Percentiles rank a stretch among this genome's conserved stretches.
phyloP scores from a whole-genome alignment of 53 echinoderm and acorn worm genomes.

The Actinopyga echinites region DNA sequence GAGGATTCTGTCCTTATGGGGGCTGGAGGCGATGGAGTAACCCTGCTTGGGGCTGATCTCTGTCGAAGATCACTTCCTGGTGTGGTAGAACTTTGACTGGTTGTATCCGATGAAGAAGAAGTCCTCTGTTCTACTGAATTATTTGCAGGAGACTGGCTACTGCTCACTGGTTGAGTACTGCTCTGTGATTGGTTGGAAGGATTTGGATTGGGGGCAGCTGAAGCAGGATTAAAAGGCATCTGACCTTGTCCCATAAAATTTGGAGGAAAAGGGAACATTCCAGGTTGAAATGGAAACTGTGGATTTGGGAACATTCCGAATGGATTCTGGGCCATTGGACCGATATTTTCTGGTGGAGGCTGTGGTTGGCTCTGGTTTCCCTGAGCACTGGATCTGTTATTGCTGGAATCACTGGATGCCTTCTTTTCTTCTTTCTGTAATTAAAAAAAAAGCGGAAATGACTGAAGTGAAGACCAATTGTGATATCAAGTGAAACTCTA shows the following conservation, averaged over 20 bases:
- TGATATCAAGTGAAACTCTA: too few species aligned
- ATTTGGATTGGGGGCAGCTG: neutral
- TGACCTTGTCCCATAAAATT: conserved; percentile 64
- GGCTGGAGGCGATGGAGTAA: neutral
- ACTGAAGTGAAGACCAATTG: neutral
- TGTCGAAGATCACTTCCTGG: neutral
- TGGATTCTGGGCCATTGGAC: conserved; percentile 55
- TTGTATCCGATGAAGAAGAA: neutral
- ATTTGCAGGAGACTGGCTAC: neutral
- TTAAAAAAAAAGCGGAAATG: neutral
- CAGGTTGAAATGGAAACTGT: conserved; percentile 47
- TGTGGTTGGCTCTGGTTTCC: neutral
- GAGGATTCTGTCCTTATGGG: neutral
- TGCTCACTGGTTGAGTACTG: conserved; percentile 19
- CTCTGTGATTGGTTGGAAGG: conserved; percentile 40
- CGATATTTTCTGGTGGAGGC: neutral
- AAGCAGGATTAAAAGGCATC: conserved; percentile 33
- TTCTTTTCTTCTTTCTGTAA: conserved; percentile 86
- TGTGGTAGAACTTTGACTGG: neutral
- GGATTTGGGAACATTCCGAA: conserved; percentile 60
- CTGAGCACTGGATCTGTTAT: neutral
- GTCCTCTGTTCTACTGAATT: neutral
- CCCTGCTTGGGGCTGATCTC: neutral
- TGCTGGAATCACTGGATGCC: conserved; percentile 12
- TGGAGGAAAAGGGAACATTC: conserved; percentile 65